Evolutionary conservation across 2,797 vertebrate species (phyloP), one percentile per base, ranked within the genome.

Genomic region (Tangara arthus): DNA sequence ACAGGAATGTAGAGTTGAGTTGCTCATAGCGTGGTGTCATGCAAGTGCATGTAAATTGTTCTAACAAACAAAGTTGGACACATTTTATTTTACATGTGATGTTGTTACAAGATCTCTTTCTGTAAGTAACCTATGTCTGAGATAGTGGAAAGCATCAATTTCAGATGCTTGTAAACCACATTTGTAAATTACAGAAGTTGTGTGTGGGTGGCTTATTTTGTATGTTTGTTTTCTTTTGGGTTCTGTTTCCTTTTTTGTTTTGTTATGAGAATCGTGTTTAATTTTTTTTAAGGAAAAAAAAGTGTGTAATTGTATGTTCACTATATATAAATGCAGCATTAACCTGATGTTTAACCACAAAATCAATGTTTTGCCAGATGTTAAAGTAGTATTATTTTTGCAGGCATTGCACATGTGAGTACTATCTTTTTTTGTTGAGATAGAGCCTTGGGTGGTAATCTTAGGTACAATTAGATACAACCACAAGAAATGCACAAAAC

Each of bases 1-100:
- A 96, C 92, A 95, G 89, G 87, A 90, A 90, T 82, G 85, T 75
- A 34, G 66, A 79, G 56, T 56, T 88, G 82, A 87, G 84, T 85
- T 56, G 55, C 65, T 92, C 41, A 2, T 81, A 75, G 79, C 0
- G 0, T 95, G 90, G 86, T 96, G 92, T 96, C 93, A 94, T 3
- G 14, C 73, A 87, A 95, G 77, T 79, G 85, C 73, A 70, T 66
- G 52, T 63, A 88, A 92, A 92, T 93, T 78, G 39, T 42, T 93
- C 59, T 91, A 95, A 87, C 76, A 90, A 93, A 90, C 32, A 57
- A 82, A 89, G 69, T 52, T 75, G 61, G 55, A 69, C 47, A 26
- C 53, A 20, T 83, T 95, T 90, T 78, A 24, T 86, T 86, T 91
- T 42, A 56, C 37, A 24, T 35, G 49, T 17, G 4, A 55, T 66